These are phyloP conservation scores for Sesamia inferens DNA, from an alignment of 2,888 invertebrate genomes.

Conservation along the genomic window DNA sequence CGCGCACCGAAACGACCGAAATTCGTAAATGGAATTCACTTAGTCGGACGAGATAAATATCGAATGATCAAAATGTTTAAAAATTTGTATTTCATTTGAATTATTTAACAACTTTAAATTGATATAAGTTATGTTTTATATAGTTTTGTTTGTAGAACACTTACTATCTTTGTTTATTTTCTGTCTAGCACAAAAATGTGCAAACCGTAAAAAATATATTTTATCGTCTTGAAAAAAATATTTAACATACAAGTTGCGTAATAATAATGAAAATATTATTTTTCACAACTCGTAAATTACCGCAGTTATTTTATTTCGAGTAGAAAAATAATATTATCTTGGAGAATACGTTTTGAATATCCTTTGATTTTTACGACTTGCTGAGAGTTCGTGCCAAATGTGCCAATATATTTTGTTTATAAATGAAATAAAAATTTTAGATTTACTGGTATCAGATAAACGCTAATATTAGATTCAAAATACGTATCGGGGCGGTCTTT, in stretches of 20 bases:
- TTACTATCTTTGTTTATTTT: conserved; percentile 29
- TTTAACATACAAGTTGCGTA: conserved; percentile 37
- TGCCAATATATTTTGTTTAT: conserved; percentile 24
- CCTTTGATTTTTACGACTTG: conserved; percentile 47
- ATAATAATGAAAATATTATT: conserved; percentile 40
- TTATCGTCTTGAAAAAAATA: conserved; percentile 19
- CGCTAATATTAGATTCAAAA: neutral
- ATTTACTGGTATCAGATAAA: neutral
- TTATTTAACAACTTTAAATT: conserved; percentile 38
- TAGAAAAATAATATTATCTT: conserved; percentile 40
- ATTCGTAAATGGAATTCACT: conserved; percentile 56
- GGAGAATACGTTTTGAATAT: conserved; percentile 26
- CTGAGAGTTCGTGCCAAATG: conserved; percentile 40
- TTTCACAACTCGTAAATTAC: conserved; percentile 38
- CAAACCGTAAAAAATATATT: conserved; percentile 7
- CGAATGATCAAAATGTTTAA: conserved; percentile 20
- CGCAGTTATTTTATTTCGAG: conserved; percentile 37
- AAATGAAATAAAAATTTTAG: conserved; percentile 14
- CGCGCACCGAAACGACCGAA: conserved; percentile 61
- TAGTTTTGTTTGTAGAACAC: conserved; percentile 16
- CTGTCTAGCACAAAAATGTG: conserved; percentile 11
- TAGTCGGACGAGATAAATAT: conserved; percentile 59
- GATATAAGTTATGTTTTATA: conserved; percentile 10
- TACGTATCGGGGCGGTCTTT: neutral
- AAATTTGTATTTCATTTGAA: conserved; percentile 27